Evolutionary conservation across 2,888 invertebrate species (phyloP).

Genomic region (Bellardia bayeri): DNA sequence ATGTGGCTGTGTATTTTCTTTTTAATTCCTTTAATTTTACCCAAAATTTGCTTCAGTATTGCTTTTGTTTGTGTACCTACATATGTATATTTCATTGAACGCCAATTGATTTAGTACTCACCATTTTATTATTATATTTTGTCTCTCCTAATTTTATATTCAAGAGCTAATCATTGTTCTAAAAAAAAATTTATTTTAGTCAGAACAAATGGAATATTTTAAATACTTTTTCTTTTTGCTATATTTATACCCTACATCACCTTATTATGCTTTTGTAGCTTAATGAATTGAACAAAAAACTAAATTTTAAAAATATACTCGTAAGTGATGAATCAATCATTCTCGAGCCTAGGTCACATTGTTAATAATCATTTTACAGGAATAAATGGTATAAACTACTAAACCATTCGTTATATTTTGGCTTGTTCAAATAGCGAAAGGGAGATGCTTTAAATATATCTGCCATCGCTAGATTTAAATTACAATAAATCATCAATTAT

Average conservation of each 20-base stretch:
- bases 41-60: not conserved
- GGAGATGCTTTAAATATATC: too few relatives aligned
- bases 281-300: too few relatives aligned
- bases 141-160: not conserved
- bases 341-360: too few relatives aligned
- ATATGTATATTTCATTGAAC: conserved; percentile 5
- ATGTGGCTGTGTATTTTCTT: conserved; percentile 15
- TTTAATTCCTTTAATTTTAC: conserved; percentile 50
- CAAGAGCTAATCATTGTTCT: conserved; percentile 12
- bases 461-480: too few relatives aligned
- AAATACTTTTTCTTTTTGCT: not conserved
- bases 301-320: too few relatives aligned
- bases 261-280: not conserved
- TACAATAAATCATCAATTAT: too few relatives aligned
- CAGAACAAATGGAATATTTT: not conserved
- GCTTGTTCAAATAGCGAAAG: too few relatives aligned
- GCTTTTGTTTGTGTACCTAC: not conserved
- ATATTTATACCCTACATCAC: not conserved
- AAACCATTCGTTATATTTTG: too few relatives aligned
- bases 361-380: too few relatives aligned
- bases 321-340: too few relatives aligned
- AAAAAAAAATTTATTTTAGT: conserved; percentile 15
- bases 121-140: not conserved
- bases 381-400: too few relatives aligned
- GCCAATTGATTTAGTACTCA: conserved; percentile 32